A percentile compares a stretch with the other conserved stretches of the same genome.
phyloP scores from a whole-genome alignment of 2,113 vertebrate genomes.

The Periophthalmodon schlosseri region DNA sequence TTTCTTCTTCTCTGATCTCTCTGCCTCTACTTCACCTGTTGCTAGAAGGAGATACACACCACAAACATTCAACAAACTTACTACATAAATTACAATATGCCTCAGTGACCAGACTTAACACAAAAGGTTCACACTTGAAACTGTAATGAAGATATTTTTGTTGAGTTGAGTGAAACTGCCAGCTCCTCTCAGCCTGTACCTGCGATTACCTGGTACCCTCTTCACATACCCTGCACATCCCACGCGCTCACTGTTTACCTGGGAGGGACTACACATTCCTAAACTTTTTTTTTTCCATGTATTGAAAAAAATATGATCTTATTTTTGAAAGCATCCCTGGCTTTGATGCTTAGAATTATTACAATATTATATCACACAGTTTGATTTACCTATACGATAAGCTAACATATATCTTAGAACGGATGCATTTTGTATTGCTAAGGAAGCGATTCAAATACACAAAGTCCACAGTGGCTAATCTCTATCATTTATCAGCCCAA shows the following conservation, averaged over 20 bases:
- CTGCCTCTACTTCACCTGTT: not conserved
- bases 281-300: not conserved
- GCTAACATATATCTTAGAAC: conserved; percentile 37
- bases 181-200: conserved; percentile 60
- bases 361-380: conserved; percentile 6
- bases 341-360: not conserved
- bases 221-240: conserved; percentile 50
- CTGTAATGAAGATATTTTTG: conserved; percentile 8
- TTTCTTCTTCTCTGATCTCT: not conserved
- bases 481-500: conserved; percentile 34
- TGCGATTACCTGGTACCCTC: conserved; percentile 70
- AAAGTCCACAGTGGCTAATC: conserved; percentile 17
- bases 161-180: conserved; percentile 4
- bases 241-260: conserved; percentile 32
- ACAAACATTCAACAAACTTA: not conserved
- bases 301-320: not conserved
- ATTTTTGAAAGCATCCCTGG: not conserved
- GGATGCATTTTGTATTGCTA: conserved; percentile 39
- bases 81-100: not conserved
- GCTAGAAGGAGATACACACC: not conserved
- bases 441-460: conserved; percentile 47
- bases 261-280: conserved; percentile 61
- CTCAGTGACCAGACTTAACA: not conserved
- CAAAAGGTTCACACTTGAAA: conserved; percentile 23
- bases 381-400: conserved; percentile 59